Evolutionary conservation across 2,797 vertebrate genomes (phyloP).

Genomic region (Epinephelus awoara): DNA sequence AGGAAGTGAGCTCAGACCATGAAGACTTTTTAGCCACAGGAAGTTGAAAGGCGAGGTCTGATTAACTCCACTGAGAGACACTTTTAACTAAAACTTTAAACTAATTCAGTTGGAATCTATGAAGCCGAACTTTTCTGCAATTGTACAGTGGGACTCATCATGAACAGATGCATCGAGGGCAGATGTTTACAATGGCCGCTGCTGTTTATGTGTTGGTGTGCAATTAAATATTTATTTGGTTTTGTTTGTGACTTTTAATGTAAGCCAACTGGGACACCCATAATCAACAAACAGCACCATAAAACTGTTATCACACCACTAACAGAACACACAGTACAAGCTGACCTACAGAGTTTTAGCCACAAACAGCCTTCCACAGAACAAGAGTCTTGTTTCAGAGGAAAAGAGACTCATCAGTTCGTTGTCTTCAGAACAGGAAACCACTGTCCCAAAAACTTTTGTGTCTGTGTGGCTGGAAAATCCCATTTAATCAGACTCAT

Average conservation of each 20-base stretch:
- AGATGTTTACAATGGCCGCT: neutral
- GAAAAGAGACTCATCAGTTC: neutral
- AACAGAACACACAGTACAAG: neutral
- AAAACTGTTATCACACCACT: neutral
- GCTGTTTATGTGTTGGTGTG: neutral
- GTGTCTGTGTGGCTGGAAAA: neutral
- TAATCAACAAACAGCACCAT: neutral
- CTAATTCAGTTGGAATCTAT: neutral
- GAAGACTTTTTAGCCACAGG: neutral
- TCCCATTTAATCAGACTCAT: neutral
- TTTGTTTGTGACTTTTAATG: constrained; percentile 2
- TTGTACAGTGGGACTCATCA: neutral
- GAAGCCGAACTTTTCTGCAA: neutral
- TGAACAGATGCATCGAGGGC: neutral
- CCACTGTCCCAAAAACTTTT: neutral
- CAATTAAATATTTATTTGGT: neutral
- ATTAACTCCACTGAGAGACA: neutral
- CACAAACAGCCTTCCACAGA: neutral
- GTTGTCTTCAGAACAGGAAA: neutral
- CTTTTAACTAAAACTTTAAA: neutral
- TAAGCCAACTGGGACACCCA: neutral
- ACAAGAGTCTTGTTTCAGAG: neutral
- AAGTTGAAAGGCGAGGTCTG: neutral
- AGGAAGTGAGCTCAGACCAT: constrained; percentile 37
- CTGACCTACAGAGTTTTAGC: neutral